phyloP scores from a whole-genome alignment of 2,797 vertebrate genomes.

The Margarornis squamiger region DNA sequence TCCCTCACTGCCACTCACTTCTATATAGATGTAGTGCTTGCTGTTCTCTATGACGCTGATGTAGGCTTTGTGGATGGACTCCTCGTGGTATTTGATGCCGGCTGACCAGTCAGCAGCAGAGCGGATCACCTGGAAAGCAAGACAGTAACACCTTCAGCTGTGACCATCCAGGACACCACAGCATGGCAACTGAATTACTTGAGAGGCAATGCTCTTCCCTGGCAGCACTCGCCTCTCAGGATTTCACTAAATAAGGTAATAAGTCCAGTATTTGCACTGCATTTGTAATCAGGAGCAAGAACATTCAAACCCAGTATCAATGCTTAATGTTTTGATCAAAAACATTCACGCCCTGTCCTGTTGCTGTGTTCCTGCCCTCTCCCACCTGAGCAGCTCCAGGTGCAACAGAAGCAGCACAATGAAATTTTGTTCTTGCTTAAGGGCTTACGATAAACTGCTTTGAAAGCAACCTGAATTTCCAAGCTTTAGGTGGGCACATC shows the following conservation, averaged over 20 bases:
- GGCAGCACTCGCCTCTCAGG: background rate
- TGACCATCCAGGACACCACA: background rate
- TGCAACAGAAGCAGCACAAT: background rate
- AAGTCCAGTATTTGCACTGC: background rate
- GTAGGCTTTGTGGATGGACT: slow-evolving; percentile 94
- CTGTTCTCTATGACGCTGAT: slow-evolving; percentile 85
- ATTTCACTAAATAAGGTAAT: background rate
- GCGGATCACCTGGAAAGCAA: slow-evolving; percentile 83
- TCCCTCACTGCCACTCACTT: slow-evolving; percentile 74
- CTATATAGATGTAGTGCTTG: slow-evolving; percentile 94
- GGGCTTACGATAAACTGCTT: background rate
- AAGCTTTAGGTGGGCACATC: background rate
- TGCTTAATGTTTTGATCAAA: background rate
- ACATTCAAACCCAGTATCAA: background rate
- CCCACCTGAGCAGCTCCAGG: background rate
- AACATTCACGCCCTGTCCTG: background rate
- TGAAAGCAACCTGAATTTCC: background rate
- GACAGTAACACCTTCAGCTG: background rate
- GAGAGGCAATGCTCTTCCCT: background rate
- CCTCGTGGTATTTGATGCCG: slow-evolving; percentile 95
- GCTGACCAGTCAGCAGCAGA: slow-evolving; percentile 95
- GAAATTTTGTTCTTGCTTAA: background rate
- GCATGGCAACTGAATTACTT: background rate
- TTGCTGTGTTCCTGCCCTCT: background rate
- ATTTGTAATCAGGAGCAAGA: background rate